Evolutionary conservation across 2,888 invertebrate species (phyloP).

Genomic region (Malacosoma neustria): DNA sequence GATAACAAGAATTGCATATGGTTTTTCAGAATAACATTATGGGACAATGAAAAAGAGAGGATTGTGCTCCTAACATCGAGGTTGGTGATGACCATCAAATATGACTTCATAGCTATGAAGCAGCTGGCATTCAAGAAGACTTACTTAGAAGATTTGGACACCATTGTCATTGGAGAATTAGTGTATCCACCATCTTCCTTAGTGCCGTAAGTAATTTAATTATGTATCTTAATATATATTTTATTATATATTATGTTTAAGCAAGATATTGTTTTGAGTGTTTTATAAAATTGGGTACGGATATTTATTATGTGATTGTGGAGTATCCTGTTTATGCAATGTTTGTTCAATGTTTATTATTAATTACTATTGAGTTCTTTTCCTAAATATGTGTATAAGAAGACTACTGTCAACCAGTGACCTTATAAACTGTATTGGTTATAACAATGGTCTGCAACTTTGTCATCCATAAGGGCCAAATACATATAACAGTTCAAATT

Average conservation of each 20-base stretch:
- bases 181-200: conserved; percentile 87
- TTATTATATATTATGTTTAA: background rate
- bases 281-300: background rate
- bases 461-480: too few species aligned
- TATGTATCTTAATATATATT: too few species aligned
- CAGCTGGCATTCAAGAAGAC: conserved; percentile 82
- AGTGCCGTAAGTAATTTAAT: conserved; percentile 82
- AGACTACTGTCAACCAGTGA: too few species aligned
- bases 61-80: conserved; percentile 84
- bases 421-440: too few species aligned
- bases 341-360: too few species aligned
- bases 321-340: too few species aligned
- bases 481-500: too few species aligned
- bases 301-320: too few species aligned
- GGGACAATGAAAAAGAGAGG: conserved; percentile 91
- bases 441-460: too few species aligned
- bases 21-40: conserved; percentile 83
- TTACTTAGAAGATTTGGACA: conserved; percentile 79
- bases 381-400: too few species aligned
- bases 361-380: too few species aligned
- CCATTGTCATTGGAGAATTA: conserved; percentile 83
- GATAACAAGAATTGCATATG: too few species aligned
- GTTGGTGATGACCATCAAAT: conserved; percentile 83
- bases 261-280: background rate
- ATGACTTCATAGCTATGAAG: conserved; percentile 89